Evolutionary conservation across 2,113 vertebrate species (phyloP), one percentile per base, ranked within the genome.

Genomic region (Galbula dea): DNA sequence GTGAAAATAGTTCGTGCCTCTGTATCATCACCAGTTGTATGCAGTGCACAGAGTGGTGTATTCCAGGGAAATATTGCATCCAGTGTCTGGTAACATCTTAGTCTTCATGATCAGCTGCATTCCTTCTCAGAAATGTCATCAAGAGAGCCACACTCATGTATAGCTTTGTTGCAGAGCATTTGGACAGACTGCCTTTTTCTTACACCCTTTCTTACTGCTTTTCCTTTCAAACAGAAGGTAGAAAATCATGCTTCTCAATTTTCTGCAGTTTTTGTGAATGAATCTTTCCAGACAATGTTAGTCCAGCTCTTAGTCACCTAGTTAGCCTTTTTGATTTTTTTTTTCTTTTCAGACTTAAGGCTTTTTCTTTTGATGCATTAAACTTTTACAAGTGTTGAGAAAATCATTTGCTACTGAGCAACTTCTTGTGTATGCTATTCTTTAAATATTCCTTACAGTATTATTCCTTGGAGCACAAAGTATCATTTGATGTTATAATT

Each of bases 101-200:
- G 12, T 78, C 49, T 88, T 92, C 39, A 10, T 91, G 48, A 87
- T 66, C 43, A 94, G 69, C 36, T 54, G 11, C 71, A 76, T 96
- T 95, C 68, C 57, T 81, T 83, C 66, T 85, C 62, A 94, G 65
- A 96, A 94, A 75, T 83, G 43, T 45, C 36, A 51, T 88, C 45
- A 43, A 41, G 66, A 86, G 24, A 62, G 30, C 46, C n/a, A 61
- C 41, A 46, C 29, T 89, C 52, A n/a, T 17, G 30, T 54, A 10
- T 76, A 88, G 85, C 62, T 89, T 82, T 26, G 34, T 48, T 88
- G 39, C 72, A 52, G 49, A 62, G 22, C n/a, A 30, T 90, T 86
- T 81, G 12, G 12, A 32, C 17, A 85, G 63, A 48, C 58, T 71
- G 13, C 37, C 17, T 84, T 36, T 65, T 72, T 74, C 62, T 82